phyloP scores from a whole-genome alignment of 2,113 vertebrate genomes.

The Tautogolabrus adspersus region DNA sequence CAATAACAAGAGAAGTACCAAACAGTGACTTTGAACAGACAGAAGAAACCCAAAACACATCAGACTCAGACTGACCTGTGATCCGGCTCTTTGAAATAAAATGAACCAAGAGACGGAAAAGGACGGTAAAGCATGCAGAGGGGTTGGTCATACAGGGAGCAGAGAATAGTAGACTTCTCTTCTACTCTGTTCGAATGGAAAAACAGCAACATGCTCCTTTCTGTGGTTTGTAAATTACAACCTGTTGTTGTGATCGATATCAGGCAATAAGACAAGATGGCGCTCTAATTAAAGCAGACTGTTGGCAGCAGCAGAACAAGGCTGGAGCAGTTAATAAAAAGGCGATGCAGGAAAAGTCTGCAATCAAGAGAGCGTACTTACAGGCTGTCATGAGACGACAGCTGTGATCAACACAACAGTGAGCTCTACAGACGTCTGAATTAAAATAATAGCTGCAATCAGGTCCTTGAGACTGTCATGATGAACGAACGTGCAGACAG shows the following conservation, averaged over 20 bases:
- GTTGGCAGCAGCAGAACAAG: background rate
- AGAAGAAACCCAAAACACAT: conserved; percentile 5
- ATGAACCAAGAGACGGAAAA: background rate
- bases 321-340: conserved; percentile 42
- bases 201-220: background rate
- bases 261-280: conserved; percentile 37
- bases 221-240: background rate
- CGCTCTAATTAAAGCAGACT: conserved; percentile 43
- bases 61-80: background rate
- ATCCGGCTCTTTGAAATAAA: background rate
- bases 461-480: conserved; percentile 19
- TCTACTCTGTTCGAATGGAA: background rate
- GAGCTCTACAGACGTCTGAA: conserved; percentile 23
- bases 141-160: background rate
- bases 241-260: conserved; percentile 24
- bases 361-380: conserved; percentile 20
- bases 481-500: background rate
- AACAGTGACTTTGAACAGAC: background rate
- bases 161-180: conserved; percentile 10
- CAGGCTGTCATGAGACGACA: conserved; percentile 39
- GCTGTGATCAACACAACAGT: conserved; percentile 56
- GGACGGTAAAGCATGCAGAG: background rate
- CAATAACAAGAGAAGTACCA: background rate
- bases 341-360: conserved; percentile 26
- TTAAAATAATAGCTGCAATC: conserved; percentile 47